Percentiles rank a stretch among this genome's conserved stretches.
These are phyloP conservation scores for Sminthopsis crassicaudata DNA, from an alignment of 2,113 vertebrate species.

Conservation along the genomic window DNA sequence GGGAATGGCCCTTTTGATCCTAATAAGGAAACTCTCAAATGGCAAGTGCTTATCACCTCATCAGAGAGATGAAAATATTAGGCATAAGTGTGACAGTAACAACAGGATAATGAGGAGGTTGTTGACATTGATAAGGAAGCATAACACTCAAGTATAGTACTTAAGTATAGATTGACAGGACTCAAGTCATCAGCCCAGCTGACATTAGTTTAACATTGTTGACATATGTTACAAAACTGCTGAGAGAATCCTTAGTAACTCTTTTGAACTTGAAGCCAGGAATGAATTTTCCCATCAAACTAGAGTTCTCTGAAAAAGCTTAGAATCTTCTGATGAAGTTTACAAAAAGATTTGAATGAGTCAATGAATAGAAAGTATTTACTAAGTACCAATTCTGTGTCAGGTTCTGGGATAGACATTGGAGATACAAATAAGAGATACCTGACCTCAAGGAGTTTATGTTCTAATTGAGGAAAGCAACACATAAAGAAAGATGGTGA, in stretches of 20 bases:
- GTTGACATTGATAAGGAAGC: not conserved
- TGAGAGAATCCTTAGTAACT: not conserved
- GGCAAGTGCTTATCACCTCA: not conserved
- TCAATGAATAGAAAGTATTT: not conserved
- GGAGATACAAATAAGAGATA: not conserved
- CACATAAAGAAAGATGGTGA: not conserved
- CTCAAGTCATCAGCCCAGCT: not conserved
- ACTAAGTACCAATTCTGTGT: not conserved
- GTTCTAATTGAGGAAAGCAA: not conserved
- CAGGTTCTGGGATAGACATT: not conserved
- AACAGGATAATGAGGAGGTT: not conserved
- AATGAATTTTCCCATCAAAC: conserved; percentile 15
- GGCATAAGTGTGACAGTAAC: not conserved
- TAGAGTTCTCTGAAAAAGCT: not conserved
- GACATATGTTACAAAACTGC: not conserved
- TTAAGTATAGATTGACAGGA: conserved; percentile 1
- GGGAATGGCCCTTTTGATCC: not conserved
- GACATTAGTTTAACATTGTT: not conserved
- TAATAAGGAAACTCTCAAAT: not conserved
- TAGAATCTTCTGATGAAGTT: not conserved
- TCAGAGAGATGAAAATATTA: conserved; percentile 22
- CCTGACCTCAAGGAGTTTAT: not conserved
- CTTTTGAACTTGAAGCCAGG: not conserved
- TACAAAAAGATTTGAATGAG: not conserved
- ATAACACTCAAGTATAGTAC: not conserved